Percentiles rank a stretch among this genome's conserved stretches.
Evolutionary conservation across 1,140 invertebrate species (phyloP).

Genomic region (Trichoplusia ni): DNA sequence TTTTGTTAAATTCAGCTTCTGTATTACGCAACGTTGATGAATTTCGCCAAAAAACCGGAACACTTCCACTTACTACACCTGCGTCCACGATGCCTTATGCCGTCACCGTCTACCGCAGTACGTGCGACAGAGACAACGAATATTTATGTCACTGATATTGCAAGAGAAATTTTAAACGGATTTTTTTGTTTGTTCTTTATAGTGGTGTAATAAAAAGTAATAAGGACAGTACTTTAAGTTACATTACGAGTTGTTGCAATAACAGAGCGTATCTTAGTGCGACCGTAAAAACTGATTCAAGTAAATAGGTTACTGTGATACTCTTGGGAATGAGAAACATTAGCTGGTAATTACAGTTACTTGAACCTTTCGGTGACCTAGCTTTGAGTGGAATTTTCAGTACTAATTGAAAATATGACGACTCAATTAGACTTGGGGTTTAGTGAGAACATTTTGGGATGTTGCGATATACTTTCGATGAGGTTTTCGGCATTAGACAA

Average conservation of each 20-base stretch:
- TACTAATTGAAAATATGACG: background rate
- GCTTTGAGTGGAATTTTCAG: background rate
- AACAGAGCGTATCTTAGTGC: background rate
- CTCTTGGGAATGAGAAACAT: background rate
- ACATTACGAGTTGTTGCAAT: slow-evolving; percentile 8
- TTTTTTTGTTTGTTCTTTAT: slow-evolving; percentile 13
- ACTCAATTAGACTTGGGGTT: background rate
- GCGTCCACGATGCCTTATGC: background rate
- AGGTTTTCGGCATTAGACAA: too few relatives aligned
- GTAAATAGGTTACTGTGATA: background rate
- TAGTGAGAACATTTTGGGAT: too few relatives aligned
- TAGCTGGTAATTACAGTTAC: slow-evolving; percentile 1
- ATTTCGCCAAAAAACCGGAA: background rate
- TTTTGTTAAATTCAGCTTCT: background rate
- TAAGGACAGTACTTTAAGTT: background rate
- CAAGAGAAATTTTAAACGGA: slow-evolving; percentile 1
- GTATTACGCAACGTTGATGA: background rate
- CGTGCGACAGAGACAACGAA: background rate
- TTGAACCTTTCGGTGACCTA: background rate
- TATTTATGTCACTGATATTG: slow-evolving; percentile 17
- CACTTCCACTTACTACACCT: background rate
- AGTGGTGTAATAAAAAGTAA: background rate
- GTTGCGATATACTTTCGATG: too few relatives aligned
- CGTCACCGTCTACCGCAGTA: background rate
- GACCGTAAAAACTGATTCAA: background rate